Percentiles rank a stretch among this genome's conserved stretches.
phyloP scores from a whole-genome alignment of 2,888 invertebrate species.

The Shargacucullia verbasci region DNA sequence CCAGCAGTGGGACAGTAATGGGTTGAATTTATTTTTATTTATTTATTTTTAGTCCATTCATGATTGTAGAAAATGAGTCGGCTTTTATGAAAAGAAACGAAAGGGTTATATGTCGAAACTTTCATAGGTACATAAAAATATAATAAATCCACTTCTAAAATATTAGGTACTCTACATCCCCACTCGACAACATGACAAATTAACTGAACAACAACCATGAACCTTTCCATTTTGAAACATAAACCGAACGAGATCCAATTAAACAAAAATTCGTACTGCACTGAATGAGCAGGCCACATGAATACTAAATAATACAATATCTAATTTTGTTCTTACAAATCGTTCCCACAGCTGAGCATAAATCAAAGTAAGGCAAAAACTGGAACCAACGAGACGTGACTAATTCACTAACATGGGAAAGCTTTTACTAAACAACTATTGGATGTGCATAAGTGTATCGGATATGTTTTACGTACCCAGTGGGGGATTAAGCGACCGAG shows the following conservation, averaged over 20 bases:
- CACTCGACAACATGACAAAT: too few species aligned
- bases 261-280: conserved; percentile 47
- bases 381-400: conserved; percentile 67
- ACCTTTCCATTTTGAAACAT: background rate
- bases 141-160: too few species aligned
- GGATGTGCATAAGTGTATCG: conserved; percentile 61
- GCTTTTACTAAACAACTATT: conserved; percentile 73
- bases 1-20: too few species aligned
- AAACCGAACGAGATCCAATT: conserved; percentile 23
- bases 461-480: conserved; percentile 50
- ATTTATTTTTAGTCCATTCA: too few species aligned
- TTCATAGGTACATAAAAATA: too few species aligned
- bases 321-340: conserved; percentile 71
- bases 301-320: conserved; percentile 61
- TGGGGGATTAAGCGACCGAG: conserved; percentile 36
- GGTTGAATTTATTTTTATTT: too few species aligned
- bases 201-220: background rate
- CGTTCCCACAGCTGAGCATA: conserved; percentile 60
- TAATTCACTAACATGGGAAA: conserved; percentile 73
- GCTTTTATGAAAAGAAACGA: too few species aligned
- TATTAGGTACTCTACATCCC: too few species aligned
- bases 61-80: too few species aligned
- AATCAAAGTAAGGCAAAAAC: conserved; percentile 70
- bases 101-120: too few species aligned
- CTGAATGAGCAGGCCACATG: conserved; percentile 54